phyloP scores from a whole-genome alignment of 2,113 vertebrate species.

The Aleadryas rufinucha region DNA sequence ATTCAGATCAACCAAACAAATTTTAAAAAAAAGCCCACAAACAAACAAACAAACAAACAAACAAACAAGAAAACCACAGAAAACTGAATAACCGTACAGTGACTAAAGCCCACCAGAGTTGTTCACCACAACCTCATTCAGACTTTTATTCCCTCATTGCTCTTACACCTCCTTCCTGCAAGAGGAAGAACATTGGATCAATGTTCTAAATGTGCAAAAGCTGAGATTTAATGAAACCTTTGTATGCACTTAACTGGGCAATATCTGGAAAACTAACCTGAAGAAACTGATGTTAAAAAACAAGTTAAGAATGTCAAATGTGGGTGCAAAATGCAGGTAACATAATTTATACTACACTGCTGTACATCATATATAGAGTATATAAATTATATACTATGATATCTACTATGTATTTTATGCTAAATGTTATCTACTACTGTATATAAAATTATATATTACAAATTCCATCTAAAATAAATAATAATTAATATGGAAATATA shows the following conservation, averaged over 20 bases:
- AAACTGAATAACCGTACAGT: background rate
- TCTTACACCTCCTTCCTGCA: background rate
- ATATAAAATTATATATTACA: background rate
- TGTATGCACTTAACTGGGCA: background rate
- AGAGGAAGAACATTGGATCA: background rate
- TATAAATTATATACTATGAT: background rate
- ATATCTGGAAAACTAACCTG: background rate
- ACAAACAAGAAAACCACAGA: background rate
- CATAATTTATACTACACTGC: background rate
- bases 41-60: background rate
- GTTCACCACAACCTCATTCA: background rate
- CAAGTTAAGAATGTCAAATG: background rate
- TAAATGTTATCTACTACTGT: background rate
- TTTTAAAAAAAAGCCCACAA: background rate
- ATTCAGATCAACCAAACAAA: background rate
- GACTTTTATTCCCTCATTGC: background rate
- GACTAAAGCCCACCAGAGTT: background rate
- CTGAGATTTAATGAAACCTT: background rate
- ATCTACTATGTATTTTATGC: too few species aligned
- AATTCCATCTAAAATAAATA: background rate
- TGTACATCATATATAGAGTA: background rate
- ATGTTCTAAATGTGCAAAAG: background rate
- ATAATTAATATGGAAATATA: background rate
- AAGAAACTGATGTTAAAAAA: background rate
- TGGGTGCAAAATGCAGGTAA: background rate